These are phyloP conservation scores for Cyrtonyx montezumae DNA, from an alignment of 2,113 vertebrate genomes.

Conservation along the genomic window DNA sequence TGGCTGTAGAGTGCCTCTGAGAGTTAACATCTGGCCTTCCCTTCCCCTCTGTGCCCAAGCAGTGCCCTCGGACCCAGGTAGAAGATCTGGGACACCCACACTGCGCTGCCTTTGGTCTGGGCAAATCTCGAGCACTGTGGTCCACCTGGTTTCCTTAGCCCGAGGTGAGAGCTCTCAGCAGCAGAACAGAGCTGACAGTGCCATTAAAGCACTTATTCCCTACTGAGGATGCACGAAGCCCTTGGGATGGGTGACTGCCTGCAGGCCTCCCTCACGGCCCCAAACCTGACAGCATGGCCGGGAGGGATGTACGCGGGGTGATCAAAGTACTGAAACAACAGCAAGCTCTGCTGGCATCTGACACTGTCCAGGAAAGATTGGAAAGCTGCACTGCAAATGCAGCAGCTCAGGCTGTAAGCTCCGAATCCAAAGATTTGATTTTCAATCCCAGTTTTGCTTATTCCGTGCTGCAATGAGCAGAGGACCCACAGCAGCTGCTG, in stretches of 20 bases:
- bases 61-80: neutral
- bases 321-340: neutral
- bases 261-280: no score
- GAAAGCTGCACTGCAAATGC: neutral
- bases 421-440: neutral
- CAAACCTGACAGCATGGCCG: no score
- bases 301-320: neutral
- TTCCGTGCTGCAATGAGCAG: neutral
- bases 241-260: no score
- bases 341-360: neutral
- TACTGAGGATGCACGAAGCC: no score
- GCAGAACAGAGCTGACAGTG: neutral
- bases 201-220: neutral
- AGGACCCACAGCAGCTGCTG: neutral
- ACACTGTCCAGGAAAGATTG: constrained; percentile 9
- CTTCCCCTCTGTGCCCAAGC: neutral
- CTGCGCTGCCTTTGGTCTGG: no score
- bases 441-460: neutral
- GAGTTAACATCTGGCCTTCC: neutral
- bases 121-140: no score
- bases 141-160: neutral
- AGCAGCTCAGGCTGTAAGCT: neutral
- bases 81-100: no score
- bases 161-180: neutral
- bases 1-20: neutral